Evolutionary conservation across 2,113 vertebrate species (phyloP).

Genomic region (Falcunculus frontatus): DNA sequence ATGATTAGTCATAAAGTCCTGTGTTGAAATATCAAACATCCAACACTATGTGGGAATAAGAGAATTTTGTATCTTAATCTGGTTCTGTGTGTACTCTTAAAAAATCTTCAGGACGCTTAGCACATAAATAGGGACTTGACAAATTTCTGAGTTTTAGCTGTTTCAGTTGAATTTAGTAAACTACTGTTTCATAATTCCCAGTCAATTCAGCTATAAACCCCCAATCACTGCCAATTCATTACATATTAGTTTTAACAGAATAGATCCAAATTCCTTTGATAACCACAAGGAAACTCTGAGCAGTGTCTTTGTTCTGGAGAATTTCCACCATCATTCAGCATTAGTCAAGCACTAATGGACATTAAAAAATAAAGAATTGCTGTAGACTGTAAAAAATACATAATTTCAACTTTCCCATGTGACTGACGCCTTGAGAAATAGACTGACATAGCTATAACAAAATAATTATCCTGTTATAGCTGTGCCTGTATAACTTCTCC

Average conservation of each 20-base stretch:
- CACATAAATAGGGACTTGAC: neutral
- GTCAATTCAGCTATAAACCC: neutral
- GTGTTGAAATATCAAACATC: neutral
- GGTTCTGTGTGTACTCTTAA: neutral
- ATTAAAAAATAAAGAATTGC: slow-evolving; percentile 47
- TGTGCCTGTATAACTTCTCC: slow-evolving; percentile 42
- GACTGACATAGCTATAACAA: slow-evolving; percentile 46
- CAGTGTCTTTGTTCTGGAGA: neutral
- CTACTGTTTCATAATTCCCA: neutral
- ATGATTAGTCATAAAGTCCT: neutral
- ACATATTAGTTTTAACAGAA: neutral
- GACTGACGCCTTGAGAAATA: slow-evolving; percentile 29
- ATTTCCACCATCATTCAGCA: slow-evolving; percentile 15
- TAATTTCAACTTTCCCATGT: slow-evolving; percentile 34
- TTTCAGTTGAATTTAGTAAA: slow-evolving; percentile 1
- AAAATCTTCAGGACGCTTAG: neutral
- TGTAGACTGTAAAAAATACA: slow-evolving; percentile 36
- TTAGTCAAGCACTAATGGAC: slow-evolving; percentile 49
- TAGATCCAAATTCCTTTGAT: slow-evolving; percentile 40
- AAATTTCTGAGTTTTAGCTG: neutral
- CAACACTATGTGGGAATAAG: neutral
- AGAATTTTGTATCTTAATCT: neutral
- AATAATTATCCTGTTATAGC: slow-evolving; percentile 58
- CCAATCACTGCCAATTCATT: neutral
- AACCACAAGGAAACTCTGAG: neutral